A percentile compares a stretch with the other conserved stretches of the same genome.
Conservation (phyloP, 1,140 invertebrate species). For the Scaptomyza hsui region DNA sequence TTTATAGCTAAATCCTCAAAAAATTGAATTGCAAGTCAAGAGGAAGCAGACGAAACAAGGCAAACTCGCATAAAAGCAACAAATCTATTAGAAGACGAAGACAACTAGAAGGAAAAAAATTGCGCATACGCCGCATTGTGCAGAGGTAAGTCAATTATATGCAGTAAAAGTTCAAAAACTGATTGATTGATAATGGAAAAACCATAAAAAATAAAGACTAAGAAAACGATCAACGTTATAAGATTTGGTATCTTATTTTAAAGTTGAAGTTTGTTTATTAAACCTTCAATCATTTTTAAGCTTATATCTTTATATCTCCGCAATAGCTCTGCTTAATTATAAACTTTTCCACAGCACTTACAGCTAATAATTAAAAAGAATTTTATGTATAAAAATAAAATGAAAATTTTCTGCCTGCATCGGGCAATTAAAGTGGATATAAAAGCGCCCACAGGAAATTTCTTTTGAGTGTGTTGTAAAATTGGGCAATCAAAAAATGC, state of each 20-base stretch:
- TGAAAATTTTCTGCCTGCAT: no score
- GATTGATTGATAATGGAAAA: conserved; percentile 8
- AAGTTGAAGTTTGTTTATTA: no score
- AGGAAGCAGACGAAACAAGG: conserved; percentile 32
- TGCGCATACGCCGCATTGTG: conserved; percentile 66
- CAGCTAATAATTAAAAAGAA: no score
- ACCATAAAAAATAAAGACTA: no score
- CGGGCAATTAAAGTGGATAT: no score
- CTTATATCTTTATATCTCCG: no score
- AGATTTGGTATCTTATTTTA: no score
- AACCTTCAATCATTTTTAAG: no score
- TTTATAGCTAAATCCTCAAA: conserved; percentile 67
- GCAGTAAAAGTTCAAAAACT: conserved; percentile 3
- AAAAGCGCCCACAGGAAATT: not conserved
- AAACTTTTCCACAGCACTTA: no score
- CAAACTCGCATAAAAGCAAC: conserved; percentile 4
- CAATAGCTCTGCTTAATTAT: no score
- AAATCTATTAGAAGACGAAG: conserved; percentile 10
- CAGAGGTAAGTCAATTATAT: conserved; percentile 15
- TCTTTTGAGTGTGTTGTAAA: not conserved
- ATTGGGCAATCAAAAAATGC: conserved; percentile 14
- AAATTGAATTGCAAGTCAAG: conserved; percentile 77
- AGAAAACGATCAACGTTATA: no score
- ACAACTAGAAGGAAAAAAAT: conserved; percentile 46
- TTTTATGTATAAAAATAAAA: no score